Evolutionary conservation across 2,113 vertebrate species (phyloP).

Genomic region (Equus przewalskii): DNA sequence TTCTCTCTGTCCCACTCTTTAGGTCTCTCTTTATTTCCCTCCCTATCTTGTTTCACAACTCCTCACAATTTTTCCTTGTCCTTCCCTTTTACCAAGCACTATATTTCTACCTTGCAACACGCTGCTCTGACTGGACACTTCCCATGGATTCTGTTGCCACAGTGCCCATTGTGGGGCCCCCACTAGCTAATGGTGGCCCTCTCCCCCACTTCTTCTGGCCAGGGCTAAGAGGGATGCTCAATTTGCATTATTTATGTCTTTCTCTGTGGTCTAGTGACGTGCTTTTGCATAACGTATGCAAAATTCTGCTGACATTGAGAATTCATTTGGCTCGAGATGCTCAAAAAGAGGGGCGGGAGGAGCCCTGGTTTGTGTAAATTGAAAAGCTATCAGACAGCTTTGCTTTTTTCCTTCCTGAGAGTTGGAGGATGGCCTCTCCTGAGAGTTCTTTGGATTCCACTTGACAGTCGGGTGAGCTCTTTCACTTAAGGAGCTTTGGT

Average conservation of each 20-base stretch:
- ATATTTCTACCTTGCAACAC: slow-evolving; percentile 52
- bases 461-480: neutral
- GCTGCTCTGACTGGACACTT: neutral
- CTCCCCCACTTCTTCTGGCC: slow-evolving; percentile 46
- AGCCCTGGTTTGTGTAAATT: slow-evolving; percentile 66
- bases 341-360: neutral
- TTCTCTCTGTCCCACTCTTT: neutral
- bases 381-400: slow-evolving; percentile 58
- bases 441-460: neutral
- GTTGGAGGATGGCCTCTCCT: neutral
- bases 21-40: neutral
- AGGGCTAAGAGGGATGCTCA: slow-evolving; percentile 43
- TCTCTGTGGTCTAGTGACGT: slow-evolving; percentile 22
- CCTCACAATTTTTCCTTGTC: neutral
- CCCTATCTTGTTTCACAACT: neutral
- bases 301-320: slow-evolving; percentile 76
- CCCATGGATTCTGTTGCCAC: slow-evolving; percentile 9
- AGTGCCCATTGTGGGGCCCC: neutral
- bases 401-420: neutral
- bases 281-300: slow-evolving; percentile 78
- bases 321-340: slow-evolving; percentile 69
- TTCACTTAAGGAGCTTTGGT: slow-evolving; percentile 21
- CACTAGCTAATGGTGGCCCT: slow-evolving; percentile 4
- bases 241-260: slow-evolving; percentile 77
- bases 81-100: neutral